A percentile compares a stretch with the other conserved stretches of the same genome.
Conservation (phyloP, 2,113 vertebrate genomes). For the Hemiscyllium ocellatum region DNA sequence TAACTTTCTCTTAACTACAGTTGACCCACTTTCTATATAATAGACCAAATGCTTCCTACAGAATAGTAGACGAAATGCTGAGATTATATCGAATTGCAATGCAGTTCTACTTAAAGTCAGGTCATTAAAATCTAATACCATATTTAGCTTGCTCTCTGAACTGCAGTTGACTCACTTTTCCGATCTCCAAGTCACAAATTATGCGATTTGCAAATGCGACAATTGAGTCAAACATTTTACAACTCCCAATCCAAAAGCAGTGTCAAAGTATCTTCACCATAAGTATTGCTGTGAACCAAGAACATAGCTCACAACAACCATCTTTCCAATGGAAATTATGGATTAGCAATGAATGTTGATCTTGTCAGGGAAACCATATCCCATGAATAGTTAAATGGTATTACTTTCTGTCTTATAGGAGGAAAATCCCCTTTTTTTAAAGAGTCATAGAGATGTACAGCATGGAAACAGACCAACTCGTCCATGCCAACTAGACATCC, state of each 20-base stretch:
- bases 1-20: no score
- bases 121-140: background rate
- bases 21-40: background rate
- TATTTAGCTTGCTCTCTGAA: no score
- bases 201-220: background rate
- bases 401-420: background rate
- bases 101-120: background rate
- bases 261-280: background rate
- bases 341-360: background rate
- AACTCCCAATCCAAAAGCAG: background rate
- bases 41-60: no score
- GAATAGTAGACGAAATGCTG: background rate
- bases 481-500: no score
- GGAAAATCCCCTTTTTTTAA: background rate
- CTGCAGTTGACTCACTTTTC: no score
- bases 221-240: background rate
- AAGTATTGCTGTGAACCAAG: background rate
- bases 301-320: background rate
- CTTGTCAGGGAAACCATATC: background rate
- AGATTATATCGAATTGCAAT: background rate
- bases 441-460: no score
- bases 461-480: no score
- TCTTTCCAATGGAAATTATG: background rate
- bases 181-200: background rate
- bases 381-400: background rate